These are phyloP conservation scores for Sander lucioperca DNA, from an alignment of 2,113 vertebrate species.

Conservation along the genomic window DNA sequence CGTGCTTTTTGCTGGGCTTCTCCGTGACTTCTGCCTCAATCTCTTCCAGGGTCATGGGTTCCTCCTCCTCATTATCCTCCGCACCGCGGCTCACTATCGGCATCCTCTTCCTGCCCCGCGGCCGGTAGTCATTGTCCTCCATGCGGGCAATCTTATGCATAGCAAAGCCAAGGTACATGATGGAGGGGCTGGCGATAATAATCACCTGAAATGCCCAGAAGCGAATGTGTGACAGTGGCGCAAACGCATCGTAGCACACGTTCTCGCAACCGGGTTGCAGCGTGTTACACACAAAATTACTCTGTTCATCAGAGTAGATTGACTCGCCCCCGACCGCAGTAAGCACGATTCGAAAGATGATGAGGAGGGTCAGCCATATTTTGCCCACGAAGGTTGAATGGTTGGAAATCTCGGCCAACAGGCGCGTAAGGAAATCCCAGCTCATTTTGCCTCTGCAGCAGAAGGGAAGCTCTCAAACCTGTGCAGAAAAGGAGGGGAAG, in stretches of 20 bases:
- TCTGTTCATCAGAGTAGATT: slow-evolving; percentile 96
- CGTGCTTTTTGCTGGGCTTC: slow-evolving; percentile 83
- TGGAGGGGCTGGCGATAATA: slow-evolving; percentile 89
- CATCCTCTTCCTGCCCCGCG: neutral
- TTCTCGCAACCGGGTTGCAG: slow-evolving; percentile 94
- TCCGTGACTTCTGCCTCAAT: slow-evolving; percentile 80
- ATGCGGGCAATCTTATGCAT: slow-evolving; percentile 91
- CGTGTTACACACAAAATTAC: slow-evolving; percentile 93
- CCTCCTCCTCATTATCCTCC: no score
- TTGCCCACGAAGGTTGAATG: slow-evolving; percentile 95
- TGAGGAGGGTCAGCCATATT: slow-evolving; percentile 92
- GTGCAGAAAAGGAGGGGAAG: neutral
- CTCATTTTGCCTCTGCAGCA: slow-evolving; percentile 86
- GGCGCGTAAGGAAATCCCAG: slow-evolving; percentile 93
- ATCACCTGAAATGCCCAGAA: slow-evolving; percentile 97
- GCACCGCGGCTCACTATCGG: no score
- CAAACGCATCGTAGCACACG: slow-evolving; percentile 92
- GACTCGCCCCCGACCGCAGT: slow-evolving; percentile 92
- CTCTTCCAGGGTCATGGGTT: slow-evolving; percentile 76
- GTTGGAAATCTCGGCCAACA: slow-evolving; percentile 94
- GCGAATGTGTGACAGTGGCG: slow-evolving; percentile 91
- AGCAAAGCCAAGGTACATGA: slow-evolving; percentile 93
- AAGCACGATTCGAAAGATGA: slow-evolving; percentile 92
- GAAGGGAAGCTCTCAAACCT: slow-evolving; percentile 65
- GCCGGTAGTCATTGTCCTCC: slow-evolving; percentile 78